Conservation (phyloP, 2,888 invertebrate genomes). For the Cataglyphis rosenhaueri region DNA sequence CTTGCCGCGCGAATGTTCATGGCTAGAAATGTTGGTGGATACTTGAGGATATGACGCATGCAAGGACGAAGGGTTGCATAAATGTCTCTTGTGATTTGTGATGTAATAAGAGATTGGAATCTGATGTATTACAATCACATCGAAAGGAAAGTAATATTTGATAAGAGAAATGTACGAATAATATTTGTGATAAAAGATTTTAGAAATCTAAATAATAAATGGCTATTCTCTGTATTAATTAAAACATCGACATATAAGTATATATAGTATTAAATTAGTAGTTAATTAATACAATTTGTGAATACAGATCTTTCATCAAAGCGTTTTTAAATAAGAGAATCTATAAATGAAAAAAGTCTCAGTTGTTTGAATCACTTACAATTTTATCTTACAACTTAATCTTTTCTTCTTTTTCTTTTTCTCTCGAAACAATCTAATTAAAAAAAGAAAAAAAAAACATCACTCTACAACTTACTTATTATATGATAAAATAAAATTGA, state of each 20-base stretch:
- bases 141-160: background rate
- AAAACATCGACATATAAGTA: background rate
- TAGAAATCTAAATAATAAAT: background rate
- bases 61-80: background rate
- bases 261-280: background rate
- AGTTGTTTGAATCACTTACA: background rate
- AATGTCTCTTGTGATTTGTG: background rate
- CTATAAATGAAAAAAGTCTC: background rate
- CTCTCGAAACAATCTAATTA: background rate
- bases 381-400: background rate
- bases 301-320: background rate
- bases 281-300: background rate
- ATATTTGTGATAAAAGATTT: background rate
- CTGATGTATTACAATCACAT: background rate
- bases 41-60: slow-evolving; percentile 11
- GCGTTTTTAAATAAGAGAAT: background rate
- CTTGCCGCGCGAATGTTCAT: slow-evolving; percentile 47
- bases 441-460: too few species aligned
- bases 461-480: background rate
- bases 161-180: background rate
- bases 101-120: background rate
- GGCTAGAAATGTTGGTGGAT: slow-evolving; percentile 12
- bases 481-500: background rate
- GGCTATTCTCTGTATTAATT: background rate
- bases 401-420: background rate